phyloP scores from a whole-genome alignment of 2,888 invertebrate genomes.

The Megastigmus dorsalis region DNA sequence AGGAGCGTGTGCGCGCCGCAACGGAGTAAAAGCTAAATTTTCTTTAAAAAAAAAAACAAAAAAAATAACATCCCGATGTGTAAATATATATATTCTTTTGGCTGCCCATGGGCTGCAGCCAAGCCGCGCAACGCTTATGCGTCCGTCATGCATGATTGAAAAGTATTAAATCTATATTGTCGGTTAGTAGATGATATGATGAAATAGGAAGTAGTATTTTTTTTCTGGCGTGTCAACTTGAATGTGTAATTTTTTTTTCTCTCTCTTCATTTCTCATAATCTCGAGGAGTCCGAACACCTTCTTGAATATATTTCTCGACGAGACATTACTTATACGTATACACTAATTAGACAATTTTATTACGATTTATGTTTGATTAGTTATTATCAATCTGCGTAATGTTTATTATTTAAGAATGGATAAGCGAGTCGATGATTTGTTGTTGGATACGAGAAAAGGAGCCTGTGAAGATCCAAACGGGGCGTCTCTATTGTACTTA shows the following conservation, averaged over 20 bases:
- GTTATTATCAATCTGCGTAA: too few relatives aligned
- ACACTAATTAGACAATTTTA: constrained; percentile 26
- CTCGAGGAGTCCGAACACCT: not conserved
- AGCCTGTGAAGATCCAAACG: not conserved
- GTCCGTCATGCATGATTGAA: too few relatives aligned
- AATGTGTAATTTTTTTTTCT: too few relatives aligned
- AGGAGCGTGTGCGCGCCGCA: too few relatives aligned
- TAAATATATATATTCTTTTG: too few relatives aligned
- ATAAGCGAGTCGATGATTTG: constrained; percentile 14
- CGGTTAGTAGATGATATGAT: constrained; percentile 1
- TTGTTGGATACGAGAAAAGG: constrained; percentile 1
- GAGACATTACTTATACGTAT: constrained; percentile 1
- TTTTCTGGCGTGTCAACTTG: not conserved
- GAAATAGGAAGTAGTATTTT: constrained; percentile 5
- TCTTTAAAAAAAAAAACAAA: too few relatives aligned
- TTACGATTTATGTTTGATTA: not conserved
- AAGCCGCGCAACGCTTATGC: too few relatives aligned
- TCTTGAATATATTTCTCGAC: not conserved
- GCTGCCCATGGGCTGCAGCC: too few relatives aligned
- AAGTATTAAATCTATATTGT: constrained; percentile 13
- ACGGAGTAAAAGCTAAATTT: too few relatives aligned
- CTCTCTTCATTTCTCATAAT: not conserved
- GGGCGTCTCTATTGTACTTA: constrained; percentile 15
- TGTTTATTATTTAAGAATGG: constrained; percentile 11
- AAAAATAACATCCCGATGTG: too few relatives aligned